A percentile compares a stretch with the other conserved stretches of the same genome.
These are phyloP conservation scores for Cebidichthys violaceus DNA, from an alignment of 2,113 vertebrate genomes.

Conservation along the genomic window DNA sequence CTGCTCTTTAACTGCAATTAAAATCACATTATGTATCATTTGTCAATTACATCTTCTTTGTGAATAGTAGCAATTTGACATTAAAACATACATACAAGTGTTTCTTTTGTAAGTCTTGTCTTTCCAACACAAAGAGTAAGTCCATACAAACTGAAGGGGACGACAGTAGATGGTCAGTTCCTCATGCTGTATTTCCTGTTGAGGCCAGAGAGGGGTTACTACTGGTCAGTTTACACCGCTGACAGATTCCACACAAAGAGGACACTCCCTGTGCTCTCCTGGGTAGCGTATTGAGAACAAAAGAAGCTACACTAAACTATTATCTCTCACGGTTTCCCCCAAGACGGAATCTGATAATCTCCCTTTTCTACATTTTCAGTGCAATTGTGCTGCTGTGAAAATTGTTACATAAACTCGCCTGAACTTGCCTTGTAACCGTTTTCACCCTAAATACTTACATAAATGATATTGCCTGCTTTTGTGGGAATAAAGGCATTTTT, in stretches of 20 bases:
- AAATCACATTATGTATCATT: conserved; percentile 38
- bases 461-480: conserved; percentile 12
- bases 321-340: conserved; percentile 16
- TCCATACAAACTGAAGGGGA: conserved; percentile 23
- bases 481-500: not conserved
- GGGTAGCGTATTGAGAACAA: not conserved
- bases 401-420: not conserved
- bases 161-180: not conserved
- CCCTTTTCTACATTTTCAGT: not conserved
- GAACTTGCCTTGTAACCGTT: not conserved
- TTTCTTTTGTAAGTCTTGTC: conserved; percentile 18
- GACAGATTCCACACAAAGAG: conserved; percentile 66
- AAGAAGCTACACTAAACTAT: conserved; percentile 12
- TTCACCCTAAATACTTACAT: conserved; percentile 31
- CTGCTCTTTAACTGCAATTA: conserved; percentile 14
- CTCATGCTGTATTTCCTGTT: conserved; percentile 19
- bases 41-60: conserved; percentile 36
- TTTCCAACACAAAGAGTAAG: conserved; percentile 15
- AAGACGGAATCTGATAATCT: not conserved
- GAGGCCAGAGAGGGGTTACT: conserved; percentile 53
- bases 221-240: conserved; percentile 50
- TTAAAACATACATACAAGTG: conserved; percentile 53
- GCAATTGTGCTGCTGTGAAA: not conserved
- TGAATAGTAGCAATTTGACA: conserved; percentile 44
- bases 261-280: conserved; percentile 41